phyloP scores from a whole-genome alignment of 2,888 invertebrate genomes.

The Euplagia quadripunctaria region DNA sequence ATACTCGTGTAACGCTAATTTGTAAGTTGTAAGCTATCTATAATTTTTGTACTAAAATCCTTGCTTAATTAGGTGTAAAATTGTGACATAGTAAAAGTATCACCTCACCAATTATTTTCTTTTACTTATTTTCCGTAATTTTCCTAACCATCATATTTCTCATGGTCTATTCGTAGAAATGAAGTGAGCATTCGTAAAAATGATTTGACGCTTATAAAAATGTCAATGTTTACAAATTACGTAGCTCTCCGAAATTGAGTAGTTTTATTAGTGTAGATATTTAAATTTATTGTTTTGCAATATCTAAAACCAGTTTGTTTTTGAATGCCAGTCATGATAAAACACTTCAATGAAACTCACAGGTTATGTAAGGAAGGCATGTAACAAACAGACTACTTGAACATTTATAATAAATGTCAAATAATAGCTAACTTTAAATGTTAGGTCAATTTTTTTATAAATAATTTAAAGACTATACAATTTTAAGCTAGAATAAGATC shows the following conservation, averaged over 20 bases:
- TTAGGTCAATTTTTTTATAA: not conserved
- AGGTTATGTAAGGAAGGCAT: not conserved
- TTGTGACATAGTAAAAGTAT: too few relatives aligned
- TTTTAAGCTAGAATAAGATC: too few relatives aligned
- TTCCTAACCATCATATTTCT: not conserved
- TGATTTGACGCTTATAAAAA: not conserved
- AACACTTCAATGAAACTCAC: not conserved
- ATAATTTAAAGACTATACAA: not conserved
- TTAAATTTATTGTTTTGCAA: not conserved
- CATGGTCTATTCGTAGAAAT: not conserved
- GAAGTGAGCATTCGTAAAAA: not conserved
- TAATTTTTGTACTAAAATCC: too few relatives aligned
- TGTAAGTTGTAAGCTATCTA: too few relatives aligned
- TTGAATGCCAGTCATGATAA: constrained; percentile 1
- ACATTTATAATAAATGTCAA: not conserved
- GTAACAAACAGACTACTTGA: not conserved
- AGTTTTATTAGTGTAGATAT: not conserved
- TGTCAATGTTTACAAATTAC: not conserved
- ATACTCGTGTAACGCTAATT: too few relatives aligned
- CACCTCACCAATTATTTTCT: not conserved
- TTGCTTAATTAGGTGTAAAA: too few relatives aligned
- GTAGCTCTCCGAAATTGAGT: not conserved
- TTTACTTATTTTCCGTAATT: not conserved
- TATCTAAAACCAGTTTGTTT: not conserved
- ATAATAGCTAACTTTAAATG: not conserved